phyloP scores from a whole-genome alignment of 2,888 invertebrate genomes.

The Neoscelio sp. region DNA sequence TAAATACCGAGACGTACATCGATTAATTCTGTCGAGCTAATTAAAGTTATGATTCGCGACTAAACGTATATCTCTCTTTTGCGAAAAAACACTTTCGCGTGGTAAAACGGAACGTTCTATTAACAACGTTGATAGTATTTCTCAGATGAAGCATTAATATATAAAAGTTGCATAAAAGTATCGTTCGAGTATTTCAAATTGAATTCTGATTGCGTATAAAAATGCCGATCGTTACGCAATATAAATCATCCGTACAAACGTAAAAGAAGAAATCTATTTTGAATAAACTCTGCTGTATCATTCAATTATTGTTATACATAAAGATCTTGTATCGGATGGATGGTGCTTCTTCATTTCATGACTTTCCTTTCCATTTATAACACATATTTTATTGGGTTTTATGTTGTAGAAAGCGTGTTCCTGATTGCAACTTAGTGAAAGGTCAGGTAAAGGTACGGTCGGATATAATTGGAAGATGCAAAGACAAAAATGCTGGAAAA shows the following conservation, averaged over 20 bases:
- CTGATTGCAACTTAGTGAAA: constrained; percentile 39
- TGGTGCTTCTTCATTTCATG: constrained; percentile 37
- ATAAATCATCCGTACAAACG: background rate
- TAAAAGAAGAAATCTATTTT: constrained; percentile 5
- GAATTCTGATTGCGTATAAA: no score
- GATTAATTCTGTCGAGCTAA: no score
- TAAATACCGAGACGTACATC: no score
- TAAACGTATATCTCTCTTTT: no score
- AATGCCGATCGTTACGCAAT: background rate
- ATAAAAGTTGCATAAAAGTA: no score
- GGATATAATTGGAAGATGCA: constrained; percentile 27
- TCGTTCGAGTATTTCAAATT: no score
- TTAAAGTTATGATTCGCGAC: no score
- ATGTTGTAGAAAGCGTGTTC: constrained; percentile 47
- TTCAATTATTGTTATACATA: constrained; percentile 28
- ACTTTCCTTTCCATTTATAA: constrained; percentile 49
- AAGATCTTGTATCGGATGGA: constrained; percentile 13
- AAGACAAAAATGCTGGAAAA: constrained; percentile 11
- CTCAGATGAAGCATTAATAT: no score
- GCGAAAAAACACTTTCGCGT: no score
- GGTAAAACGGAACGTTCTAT: no score
- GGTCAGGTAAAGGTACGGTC: constrained; percentile 26
- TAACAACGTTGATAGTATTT: no score
- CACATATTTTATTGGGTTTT: constrained; percentile 30
- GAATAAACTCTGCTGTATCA: background rate